phyloP scores from a whole-genome alignment of 2,888 invertebrate genomes.

The Drosophila anomalata region DNA sequence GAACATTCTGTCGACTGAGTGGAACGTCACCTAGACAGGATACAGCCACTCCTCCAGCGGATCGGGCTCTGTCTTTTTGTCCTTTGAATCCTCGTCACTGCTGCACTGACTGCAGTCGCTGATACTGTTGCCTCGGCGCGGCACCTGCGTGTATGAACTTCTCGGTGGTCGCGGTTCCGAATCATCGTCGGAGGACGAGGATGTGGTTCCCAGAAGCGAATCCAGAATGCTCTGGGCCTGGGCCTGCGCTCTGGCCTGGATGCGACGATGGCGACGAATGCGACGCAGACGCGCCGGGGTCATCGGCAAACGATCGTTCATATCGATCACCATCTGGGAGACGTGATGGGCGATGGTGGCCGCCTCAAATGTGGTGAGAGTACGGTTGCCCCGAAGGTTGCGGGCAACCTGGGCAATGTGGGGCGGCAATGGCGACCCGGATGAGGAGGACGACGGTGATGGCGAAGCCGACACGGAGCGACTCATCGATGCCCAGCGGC shows the following conservation, averaged over 20 bases:
- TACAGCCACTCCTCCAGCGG: slow-evolving; percentile 32
- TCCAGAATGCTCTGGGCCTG: neutral
- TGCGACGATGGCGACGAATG: neutral
- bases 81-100: slow-evolving; percentile 37
- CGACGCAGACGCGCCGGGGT: neutral
- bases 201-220: neutral
- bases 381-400: neutral
- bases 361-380: neutral
- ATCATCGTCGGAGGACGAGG: slow-evolving; percentile 16
- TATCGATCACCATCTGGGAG: neutral
- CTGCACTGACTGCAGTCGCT: slow-evolving; percentile 64
- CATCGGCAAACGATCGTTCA: neutral
- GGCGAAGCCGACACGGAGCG: slow-evolving; percentile 5
- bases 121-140: slow-evolving; percentile 58
- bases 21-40: neutral
- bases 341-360: neutral
- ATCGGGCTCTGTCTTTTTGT: neutral
- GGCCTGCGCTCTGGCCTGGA: neutral
- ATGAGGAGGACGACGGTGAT: slow-evolving; percentile 1
- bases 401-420: neutral
- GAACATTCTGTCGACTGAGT: neutral
- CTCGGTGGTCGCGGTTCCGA: neutral
- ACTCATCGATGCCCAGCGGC: neutral
- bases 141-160: slow-evolving; percentile 8
- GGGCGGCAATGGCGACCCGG: slow-evolving; percentile 1